These are phyloP conservation scores for Dynastes tityus DNA, from an alignment of 2,888 invertebrate genomes.

Conservation along the genomic window DNA sequence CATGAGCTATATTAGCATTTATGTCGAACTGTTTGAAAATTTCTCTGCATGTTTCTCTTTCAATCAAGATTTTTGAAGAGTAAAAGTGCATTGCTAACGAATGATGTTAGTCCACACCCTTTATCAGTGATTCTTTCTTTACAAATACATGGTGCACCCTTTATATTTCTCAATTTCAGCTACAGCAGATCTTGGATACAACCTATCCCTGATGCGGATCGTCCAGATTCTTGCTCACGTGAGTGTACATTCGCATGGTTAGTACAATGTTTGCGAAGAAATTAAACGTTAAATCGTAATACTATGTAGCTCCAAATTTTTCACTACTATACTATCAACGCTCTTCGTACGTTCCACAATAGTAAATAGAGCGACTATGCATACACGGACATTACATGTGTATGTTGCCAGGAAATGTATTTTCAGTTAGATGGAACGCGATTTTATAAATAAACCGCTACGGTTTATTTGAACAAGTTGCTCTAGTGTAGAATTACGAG, in stretches of 20 bases:
- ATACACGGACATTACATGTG: neutral
- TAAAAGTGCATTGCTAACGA: too few relatives aligned
- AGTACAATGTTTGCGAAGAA: neutral
- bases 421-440: slow-evolving; percentile 42
- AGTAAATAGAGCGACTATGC: slow-evolving; percentile 32
- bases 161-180: too few relatives aligned
- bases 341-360: slow-evolving; percentile 9
- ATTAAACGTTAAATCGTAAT: slow-evolving; percentile 4
- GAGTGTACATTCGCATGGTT: neutral
- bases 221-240: neutral
- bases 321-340: slow-evolving; percentile 24
- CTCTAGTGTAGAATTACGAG: slow-evolving; percentile 25
- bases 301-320: neutral
- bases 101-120: too few relatives aligned
- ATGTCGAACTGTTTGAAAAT: too few relatives aligned
- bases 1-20: too few relatives aligned
- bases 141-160: too few relatives aligned
- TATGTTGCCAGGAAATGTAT: slow-evolving; percentile 46
- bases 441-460: slow-evolving; percentile 41
- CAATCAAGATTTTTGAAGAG: too few relatives aligned
- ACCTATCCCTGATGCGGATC: neutral
- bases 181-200: too few relatives aligned
- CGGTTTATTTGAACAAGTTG: slow-evolving; percentile 45
- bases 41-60: too few relatives aligned
- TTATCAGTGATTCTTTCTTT: too few relatives aligned